phyloP scores from a whole-genome alignment of 2,797 vertebrate species.

The Xiphophorus birchmanni region DNA sequence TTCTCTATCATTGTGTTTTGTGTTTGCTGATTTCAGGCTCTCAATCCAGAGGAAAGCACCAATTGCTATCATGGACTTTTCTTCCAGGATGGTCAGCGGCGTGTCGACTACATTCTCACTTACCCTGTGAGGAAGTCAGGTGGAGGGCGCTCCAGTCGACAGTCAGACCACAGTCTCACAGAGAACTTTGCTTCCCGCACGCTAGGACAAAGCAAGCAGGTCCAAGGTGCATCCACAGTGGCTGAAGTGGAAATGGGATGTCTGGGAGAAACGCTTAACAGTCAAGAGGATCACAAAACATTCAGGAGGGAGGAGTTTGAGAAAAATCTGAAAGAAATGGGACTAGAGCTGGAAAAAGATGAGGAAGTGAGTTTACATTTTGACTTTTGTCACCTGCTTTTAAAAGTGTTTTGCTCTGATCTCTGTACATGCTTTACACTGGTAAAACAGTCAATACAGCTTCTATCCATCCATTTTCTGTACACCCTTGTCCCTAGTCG shows the following conservation, averaged over 20 bases:
- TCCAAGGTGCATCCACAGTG: background rate
- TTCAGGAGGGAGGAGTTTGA: constrained; percentile 91
- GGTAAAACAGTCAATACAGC: background rate
- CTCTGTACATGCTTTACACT: background rate
- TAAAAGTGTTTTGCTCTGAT: background rate
- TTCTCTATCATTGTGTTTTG: constrained; percentile 53
- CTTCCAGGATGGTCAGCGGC: constrained; percentile 91
- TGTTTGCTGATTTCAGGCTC: constrained; percentile 86
- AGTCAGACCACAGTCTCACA: constrained; percentile 75
- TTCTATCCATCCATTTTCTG: background rate
- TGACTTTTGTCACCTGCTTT: background rate
- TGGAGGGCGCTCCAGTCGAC: constrained; percentile 65
- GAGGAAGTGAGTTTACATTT: constrained; percentile 85
- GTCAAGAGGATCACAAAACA: constrained; percentile 89
- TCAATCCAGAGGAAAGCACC: constrained; percentile 87
- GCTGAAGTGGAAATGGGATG: constrained; percentile 50
- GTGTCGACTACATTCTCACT: constrained; percentile 92
- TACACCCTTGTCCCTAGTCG: too few relatives aligned
- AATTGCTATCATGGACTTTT: constrained; percentile 88
- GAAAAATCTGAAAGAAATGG: constrained; percentile 89
- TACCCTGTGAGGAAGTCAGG: constrained; percentile 90
- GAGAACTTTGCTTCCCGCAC: constrained; percentile 79
- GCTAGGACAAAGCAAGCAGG: constrained; percentile 58
- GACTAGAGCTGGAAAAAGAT: constrained; percentile 92
- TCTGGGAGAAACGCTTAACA: constrained; percentile 73